phyloP scores from a whole-genome alignment of 30 jellyfish, hydroid and myxozoan genomes.

The Clytia hemisphaerica region DNA sequence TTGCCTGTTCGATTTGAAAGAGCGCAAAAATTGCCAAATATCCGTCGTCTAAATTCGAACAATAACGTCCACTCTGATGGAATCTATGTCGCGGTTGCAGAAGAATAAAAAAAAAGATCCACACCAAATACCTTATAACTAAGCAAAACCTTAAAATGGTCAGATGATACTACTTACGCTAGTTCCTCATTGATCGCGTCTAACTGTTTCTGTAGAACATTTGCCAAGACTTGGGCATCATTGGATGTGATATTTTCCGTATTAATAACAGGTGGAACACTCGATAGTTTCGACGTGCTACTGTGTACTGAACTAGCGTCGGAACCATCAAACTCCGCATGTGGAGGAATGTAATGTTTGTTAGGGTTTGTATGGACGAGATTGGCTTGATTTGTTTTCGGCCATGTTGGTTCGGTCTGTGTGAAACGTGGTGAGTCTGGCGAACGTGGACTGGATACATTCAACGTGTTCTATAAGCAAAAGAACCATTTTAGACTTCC shows the following conservation, averaged over 20 bases:
- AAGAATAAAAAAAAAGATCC: too few species aligned
- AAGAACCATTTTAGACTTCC: too few species aligned
- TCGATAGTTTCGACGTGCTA: constrained; percentile 14
- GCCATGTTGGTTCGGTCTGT: constrained; percentile 70
- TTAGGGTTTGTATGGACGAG: constrained; percentile 58
- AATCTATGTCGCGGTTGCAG: too few species aligned
- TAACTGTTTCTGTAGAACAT: constrained; percentile 62
- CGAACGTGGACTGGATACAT: too few species aligned
- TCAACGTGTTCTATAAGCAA: too few species aligned
- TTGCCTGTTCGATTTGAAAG: too few species aligned
- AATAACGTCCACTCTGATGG: too few species aligned
- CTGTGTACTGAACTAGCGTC: constrained; percentile 33
- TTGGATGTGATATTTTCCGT: constrained; percentile 66
- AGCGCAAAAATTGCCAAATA: too few species aligned
- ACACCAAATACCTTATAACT: too few species aligned
- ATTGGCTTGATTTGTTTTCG: constrained; percentile 66
- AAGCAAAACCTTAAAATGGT: too few species aligned
- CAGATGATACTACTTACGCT: constrained; percentile 75
- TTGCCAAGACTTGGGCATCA: constrained; percentile 82
- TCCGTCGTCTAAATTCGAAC: too few species aligned
- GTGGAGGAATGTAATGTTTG: constrained; percentile 37
- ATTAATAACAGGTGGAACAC: constrained; percentile 30
- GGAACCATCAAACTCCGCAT: constrained; percentile 42
- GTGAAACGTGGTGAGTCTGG: too few species aligned
- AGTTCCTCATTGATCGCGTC: constrained; percentile 78